phyloP scores from a whole-genome alignment of 2,113 vertebrate species.

The Tragulus kanchil region DNA sequence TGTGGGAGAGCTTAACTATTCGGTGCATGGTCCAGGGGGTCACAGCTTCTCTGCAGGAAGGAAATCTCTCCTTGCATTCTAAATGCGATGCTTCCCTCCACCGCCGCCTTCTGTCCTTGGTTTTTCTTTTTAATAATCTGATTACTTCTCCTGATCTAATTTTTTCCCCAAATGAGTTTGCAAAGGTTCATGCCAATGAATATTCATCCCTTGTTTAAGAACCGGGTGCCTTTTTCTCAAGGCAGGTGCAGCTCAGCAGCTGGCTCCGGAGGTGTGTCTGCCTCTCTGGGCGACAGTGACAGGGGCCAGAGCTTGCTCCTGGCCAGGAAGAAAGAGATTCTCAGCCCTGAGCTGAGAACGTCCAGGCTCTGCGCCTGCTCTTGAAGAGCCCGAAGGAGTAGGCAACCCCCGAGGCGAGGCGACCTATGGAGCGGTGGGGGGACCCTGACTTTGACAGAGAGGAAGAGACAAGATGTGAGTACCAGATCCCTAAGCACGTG shows the following conservation, averaged over 20 bases:
- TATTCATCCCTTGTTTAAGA: constrained; percentile 82
- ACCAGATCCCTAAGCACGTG: background rate
- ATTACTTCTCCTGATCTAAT: constrained; percentile 83
- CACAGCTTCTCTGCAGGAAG: constrained; percentile 37
- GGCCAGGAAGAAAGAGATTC: background rate
- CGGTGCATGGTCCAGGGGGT: background rate
- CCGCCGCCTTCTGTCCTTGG: constrained; percentile 71
- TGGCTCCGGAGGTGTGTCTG: constrained; percentile 50
- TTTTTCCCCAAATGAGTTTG: constrained; percentile 84
- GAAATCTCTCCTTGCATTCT: constrained; percentile 77
- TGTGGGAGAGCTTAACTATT: constrained; percentile 22
- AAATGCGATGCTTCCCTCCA: constrained; percentile 70
- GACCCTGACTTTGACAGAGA: background rate
- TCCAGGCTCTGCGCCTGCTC: background rate
- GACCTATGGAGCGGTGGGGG: background rate
- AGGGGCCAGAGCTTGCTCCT: background rate
- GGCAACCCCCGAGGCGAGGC: no score
- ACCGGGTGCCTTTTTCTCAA: constrained; percentile 54
- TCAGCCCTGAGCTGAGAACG: background rate
- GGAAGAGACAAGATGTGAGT: background rate
- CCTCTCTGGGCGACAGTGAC: background rate
- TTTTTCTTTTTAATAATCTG: constrained; percentile 83
- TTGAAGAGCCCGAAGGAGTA: background rate
- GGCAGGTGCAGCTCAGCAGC: constrained; percentile 77
- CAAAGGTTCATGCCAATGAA: constrained; percentile 83